Evolutionary conservation across 2,113 vertebrate genomes (phyloP), one percentile per base, ranked within the genome.

Genomic region (Tachysurus vachellii): DNA sequence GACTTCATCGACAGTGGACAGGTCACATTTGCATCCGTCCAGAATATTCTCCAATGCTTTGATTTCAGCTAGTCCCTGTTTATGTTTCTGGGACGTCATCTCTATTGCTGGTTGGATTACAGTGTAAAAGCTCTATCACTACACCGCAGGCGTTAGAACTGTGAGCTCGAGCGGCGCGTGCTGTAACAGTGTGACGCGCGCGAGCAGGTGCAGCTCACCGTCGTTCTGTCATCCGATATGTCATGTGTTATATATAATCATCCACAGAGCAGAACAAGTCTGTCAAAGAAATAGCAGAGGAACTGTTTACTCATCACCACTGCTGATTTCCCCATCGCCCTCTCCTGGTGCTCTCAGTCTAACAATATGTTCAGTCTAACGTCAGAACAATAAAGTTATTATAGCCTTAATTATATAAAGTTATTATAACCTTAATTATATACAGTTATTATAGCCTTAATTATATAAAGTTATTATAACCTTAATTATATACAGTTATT

Each of bases 21-120:
- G 94, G 81, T 94, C 95, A 85, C 95, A 82, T 42, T 91, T 89
- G 90, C 96, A 96, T 88, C 91, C 95, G 91, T 96, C 96, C 94
- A 91, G 89, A 89, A 92, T 89, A 54, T 16, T 91, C 86, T 93
- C 89, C 87, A 88, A 87, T 23, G 94, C 93, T 89, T 85, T 92
- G 84, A 94, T 70, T 31, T 94, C 89, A 84, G 92, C 91, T 79
- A 88, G 84, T 88, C 92, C 91, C 36, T 92, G 91, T 86, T 94
- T 91, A 23, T 92, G 92, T 71, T 93, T 93, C 89, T 92, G 87
- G 53, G 88, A 19, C 62, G 86, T 76, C 91, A 92, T 92, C 71
- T 26, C 88, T 42, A 26, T 80, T 1, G 66, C 56, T 82, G 10
- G 21, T 56, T 54, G 17, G 73, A 44, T 75, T 66, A 79, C 56